Evolutionary conservation across 2,797 vertebrate genomes (phyloP).

Genomic region (Harpagifer antarcticus): DNA sequence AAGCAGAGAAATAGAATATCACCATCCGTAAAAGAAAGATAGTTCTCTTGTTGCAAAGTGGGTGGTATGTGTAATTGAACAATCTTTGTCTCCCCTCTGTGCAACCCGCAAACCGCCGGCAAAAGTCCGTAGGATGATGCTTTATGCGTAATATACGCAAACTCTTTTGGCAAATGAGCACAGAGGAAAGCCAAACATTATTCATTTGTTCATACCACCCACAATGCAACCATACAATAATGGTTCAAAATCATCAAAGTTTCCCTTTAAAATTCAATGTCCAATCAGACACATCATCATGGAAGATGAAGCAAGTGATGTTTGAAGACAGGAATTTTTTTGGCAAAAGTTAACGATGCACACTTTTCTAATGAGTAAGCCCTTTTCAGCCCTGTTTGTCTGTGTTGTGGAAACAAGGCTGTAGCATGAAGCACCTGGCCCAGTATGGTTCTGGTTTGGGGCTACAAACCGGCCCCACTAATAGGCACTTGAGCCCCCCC

Average conservation of each 20-base stretch:
- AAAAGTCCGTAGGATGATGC: too few relatives aligned
- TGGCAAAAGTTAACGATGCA: slow-evolving; percentile 13
- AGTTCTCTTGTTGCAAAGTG: too few relatives aligned
- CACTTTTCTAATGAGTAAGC: slow-evolving; percentile 58
- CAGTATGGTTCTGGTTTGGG: slow-evolving; percentile 79
- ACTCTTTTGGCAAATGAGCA: too few relatives aligned
- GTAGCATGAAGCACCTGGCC: slow-evolving; percentile 70
- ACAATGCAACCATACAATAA: too few relatives aligned
- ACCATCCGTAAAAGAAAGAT: background rate
- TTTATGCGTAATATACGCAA: too few relatives aligned
- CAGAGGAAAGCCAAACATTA: too few relatives aligned
- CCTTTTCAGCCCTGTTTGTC: slow-evolving; percentile 40
- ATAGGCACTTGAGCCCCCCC: slow-evolving; percentile 71
- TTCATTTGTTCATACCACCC: too few relatives aligned
- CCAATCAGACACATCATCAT: background rate
- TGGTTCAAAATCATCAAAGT: too few relatives aligned
- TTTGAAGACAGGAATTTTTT: slow-evolving; percentile 7
- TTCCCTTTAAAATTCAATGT: background rate
- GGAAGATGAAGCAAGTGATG: slow-evolving; percentile 16
- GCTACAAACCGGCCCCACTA: slow-evolving; percentile 75
- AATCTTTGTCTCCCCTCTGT: too few relatives aligned
- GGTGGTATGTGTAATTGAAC: too few relatives aligned
- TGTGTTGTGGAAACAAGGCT: slow-evolving; percentile 61
- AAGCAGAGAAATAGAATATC: background rate
- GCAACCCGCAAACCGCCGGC: too few relatives aligned